Percentiles rank a stretch among this genome's conserved stretches.
Evolutionary conservation across 1,140 invertebrate genomes (phyloP).

Genomic region (Spodoptera litura): DNA sequence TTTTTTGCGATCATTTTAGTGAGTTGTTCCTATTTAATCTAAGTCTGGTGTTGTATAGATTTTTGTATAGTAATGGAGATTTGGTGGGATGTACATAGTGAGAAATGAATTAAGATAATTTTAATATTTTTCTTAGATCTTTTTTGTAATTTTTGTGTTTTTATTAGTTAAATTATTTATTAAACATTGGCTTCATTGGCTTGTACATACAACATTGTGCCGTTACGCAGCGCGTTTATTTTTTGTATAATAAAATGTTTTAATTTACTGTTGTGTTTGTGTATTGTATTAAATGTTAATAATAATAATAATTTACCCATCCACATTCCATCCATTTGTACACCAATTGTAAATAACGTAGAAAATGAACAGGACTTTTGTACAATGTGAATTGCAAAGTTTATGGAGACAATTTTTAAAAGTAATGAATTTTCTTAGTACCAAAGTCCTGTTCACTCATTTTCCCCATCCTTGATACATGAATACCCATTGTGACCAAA

Average conservation of each 20-base stretch:
- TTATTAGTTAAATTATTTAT: conserved; percentile 65
- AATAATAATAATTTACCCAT: conserved; percentile 19
- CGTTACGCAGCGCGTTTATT: conserved; percentile 52
- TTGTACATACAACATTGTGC: conserved; percentile 64
- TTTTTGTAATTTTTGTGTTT: conserved; percentile 55
- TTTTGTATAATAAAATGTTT: conserved; percentile 60
- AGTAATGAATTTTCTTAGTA: background rate
- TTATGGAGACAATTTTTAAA: no score
- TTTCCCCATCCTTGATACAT: background rate
- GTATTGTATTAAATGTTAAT: conserved; percentile 40
- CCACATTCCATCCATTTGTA: conserved; percentile 25
- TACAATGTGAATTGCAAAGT: no score
- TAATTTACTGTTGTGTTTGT: conserved; percentile 38
- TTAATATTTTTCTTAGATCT: conserved; percentile 52
- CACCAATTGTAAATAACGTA: conserved; percentile 28
- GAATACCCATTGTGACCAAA: background rate
- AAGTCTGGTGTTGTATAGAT: conserved; percentile 61
- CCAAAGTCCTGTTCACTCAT: conserved; percentile 8
- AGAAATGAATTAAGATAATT: conserved; percentile 51
- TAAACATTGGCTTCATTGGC: conserved; percentile 62
- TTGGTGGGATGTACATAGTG: conserved; percentile 58
- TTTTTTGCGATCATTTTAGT: conserved; percentile 38
- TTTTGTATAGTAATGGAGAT: conserved; percentile 55
- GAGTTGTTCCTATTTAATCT: conserved; percentile 74
- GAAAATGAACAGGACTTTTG: conserved; percentile 14